phyloP scores from a whole-genome alignment of 2,888 invertebrate species.

The Serripes groenlandicus region DNA sequence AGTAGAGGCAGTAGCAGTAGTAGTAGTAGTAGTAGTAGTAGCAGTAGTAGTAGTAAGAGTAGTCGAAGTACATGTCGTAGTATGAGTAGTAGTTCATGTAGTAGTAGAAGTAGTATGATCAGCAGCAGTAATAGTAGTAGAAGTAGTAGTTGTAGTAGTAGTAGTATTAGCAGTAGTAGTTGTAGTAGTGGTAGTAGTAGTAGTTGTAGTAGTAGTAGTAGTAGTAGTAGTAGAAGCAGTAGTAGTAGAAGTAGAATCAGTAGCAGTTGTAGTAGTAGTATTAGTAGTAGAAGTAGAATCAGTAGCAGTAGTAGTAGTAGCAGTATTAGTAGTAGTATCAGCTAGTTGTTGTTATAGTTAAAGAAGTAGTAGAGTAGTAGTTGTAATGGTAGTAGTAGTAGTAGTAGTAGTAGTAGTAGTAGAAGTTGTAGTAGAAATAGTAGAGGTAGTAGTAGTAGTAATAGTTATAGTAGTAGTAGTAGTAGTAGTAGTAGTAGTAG shows the following conservation, averaged over 20 bases:
- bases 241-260: too few relatives aligned
- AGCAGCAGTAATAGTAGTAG: background rate
- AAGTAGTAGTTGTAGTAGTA: background rate
- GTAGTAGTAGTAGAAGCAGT: background rate
- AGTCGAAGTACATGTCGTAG: background rate
- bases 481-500: conserved; percentile 27
- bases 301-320: background rate
- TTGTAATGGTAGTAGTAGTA: background rate
- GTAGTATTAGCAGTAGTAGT: background rate
- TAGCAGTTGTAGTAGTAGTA: too few relatives aligned
- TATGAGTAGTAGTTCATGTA: background rate
- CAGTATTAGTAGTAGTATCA: background rate
- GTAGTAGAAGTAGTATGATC: background rate
- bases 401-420: conserved; percentile 1
- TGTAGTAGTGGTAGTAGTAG: background rate
- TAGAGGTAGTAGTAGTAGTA: background rate
- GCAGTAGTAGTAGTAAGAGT: background rate
- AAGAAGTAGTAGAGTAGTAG: background rate
- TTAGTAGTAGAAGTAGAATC: background rate
- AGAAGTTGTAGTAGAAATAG: conserved; percentile 14
- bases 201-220: conserved; percentile 11
- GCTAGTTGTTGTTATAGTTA: background rate
- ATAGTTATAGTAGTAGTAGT: conserved; percentile 15
- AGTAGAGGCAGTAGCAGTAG: background rate
- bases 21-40: background rate